A percentile compares a stretch with the other conserved stretches of the same genome.
Conservation (phyloP, 1,140 invertebrate genomes). For the Hesperophylax magnus region DNA sequence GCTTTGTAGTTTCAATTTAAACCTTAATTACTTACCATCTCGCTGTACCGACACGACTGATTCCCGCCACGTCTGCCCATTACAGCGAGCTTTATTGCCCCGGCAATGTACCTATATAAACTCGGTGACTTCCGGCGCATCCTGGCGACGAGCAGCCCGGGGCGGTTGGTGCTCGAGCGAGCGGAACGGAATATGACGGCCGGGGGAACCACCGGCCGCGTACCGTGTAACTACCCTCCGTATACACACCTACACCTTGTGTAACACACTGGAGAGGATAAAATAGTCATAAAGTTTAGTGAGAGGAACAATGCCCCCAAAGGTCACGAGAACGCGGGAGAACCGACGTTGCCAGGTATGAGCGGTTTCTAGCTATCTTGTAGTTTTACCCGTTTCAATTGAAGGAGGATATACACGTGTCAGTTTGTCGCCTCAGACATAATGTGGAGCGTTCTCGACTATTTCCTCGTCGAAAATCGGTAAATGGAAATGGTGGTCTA, state of each 20-base stretch:
- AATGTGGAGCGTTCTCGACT: no score
- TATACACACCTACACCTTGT: no score
- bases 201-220: background rate
- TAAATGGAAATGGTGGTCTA: no score
- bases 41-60: background rate
- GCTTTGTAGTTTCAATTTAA: no score
- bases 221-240: background rate
- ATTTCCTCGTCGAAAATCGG: no score
- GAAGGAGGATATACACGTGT: no score
- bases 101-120: background rate
- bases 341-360: background rate
- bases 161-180: background rate
- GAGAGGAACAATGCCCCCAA: slow-evolving; percentile 45
- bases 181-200: slow-evolving; percentile 7
- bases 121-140: background rate
- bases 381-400: no score
- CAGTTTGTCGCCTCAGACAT: no score
- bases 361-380: no score
- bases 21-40: no score
- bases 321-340: slow-evolving; percentile 42
- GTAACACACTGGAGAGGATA: no score
- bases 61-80: background rate
- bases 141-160: background rate
- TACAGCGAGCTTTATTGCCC: background rate
- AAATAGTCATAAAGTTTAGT: background rate